Evolutionary conservation across 2,113 vertebrate species (phyloP).

Genomic region (Hiodon alosoides): DNA sequence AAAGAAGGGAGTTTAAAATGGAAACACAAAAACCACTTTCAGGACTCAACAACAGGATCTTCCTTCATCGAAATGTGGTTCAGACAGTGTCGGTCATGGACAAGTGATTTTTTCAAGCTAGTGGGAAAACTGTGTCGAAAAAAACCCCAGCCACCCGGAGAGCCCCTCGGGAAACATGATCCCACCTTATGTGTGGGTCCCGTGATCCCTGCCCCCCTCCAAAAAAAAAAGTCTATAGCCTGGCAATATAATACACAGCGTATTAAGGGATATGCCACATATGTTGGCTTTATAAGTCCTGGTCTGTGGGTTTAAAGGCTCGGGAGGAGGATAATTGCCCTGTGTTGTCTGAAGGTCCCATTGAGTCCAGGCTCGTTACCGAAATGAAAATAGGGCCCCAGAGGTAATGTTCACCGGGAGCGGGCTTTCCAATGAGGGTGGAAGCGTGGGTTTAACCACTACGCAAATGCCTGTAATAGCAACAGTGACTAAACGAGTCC

Average conservation of each 20-base stretch:
- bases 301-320: neutral
- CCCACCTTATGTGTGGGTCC: neutral
- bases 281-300: neutral
- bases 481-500: neutral
- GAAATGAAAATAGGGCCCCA: neutral
- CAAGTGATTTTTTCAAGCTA: too few relatives aligned
- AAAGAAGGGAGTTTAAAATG: too few relatives aligned
- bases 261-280: neutral
- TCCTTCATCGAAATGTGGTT: too few relatives aligned
- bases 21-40: too few relatives aligned
- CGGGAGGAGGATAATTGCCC: conserved; percentile 4
- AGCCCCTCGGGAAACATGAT: neutral
- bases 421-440: conserved; percentile 1
- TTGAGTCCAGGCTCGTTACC: neutral
- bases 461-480: neutral
- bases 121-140: too few relatives aligned
- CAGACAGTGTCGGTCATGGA: too few relatives aligned
- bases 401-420: neutral
- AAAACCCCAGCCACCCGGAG: neutral
- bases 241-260: neutral
- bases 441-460: neutral
- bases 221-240: neutral
- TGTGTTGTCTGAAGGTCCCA: neutral
- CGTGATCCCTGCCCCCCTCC: neutral
- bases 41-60: too few relatives aligned